Conservation (phyloP, 2,797 vertebrate genomes). For the Sebastes minor region DNA sequence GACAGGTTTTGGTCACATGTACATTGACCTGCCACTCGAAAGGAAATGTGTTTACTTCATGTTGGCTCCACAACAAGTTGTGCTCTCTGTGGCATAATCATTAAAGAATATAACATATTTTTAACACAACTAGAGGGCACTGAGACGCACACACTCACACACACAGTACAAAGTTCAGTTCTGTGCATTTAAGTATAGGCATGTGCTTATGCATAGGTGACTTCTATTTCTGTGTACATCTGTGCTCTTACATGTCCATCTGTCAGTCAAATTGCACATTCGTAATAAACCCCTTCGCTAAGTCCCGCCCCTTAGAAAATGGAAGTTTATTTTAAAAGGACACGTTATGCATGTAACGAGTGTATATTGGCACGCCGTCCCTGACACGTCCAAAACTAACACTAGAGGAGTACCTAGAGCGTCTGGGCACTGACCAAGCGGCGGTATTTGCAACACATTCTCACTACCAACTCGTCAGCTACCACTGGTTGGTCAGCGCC, state of each 20-base stretch:
- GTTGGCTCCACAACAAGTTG: neutral
- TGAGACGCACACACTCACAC: neutral
- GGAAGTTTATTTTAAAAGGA: too few species aligned
- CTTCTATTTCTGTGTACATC: neutral
- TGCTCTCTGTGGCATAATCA: neutral
- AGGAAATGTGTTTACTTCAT: neutral
- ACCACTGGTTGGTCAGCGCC: too few species aligned
- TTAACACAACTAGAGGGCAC: conserved; percentile 35
- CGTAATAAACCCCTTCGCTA: too few species aligned
- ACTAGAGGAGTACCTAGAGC: too few species aligned
- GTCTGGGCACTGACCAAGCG: too few species aligned
- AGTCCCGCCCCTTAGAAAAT: too few species aligned
- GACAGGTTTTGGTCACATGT: neutral
- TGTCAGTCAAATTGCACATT: neutral
- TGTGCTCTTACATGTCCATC: neutral
- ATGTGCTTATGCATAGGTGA: neutral
- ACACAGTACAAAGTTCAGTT: neutral
- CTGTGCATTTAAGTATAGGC: neutral
- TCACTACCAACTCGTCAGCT: too few species aligned
- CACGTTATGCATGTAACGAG: too few species aligned
- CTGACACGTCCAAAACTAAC: too few species aligned
- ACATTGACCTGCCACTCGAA: neutral
- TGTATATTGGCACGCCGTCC: too few species aligned
- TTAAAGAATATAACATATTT: neutral
- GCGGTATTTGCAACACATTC: too few species aligned